phyloP scores from a whole-genome alignment of 2,113 vertebrate species.

The Callipepla squamata region DNA sequence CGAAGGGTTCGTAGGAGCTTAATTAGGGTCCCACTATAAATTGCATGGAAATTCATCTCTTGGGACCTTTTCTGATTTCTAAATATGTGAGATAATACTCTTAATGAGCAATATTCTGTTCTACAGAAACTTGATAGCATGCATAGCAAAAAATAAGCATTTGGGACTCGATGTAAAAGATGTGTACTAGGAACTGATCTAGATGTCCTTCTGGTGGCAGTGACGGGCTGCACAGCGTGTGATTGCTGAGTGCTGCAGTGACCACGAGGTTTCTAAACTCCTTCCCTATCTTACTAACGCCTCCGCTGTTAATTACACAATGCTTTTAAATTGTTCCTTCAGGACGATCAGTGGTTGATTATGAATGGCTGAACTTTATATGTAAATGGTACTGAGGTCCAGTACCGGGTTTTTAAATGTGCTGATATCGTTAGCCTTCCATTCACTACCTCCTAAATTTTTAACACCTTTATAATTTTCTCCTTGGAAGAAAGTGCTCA shows the following conservation, averaged over 20 bases:
- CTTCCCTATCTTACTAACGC: constrained; percentile 60
- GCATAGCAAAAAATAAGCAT: constrained; percentile 24
- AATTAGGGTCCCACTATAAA: not conserved
- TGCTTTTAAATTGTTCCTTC: constrained; percentile 44
- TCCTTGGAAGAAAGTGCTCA: constrained; percentile 68
- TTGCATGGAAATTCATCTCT: not conserved
- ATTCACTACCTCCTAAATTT: constrained; percentile 82
- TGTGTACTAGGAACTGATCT: not conserved
- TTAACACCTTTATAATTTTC: constrained; percentile 63
- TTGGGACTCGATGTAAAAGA: not conserved
- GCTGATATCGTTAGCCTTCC: constrained; percentile 71
- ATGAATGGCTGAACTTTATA: constrained; percentile 61
- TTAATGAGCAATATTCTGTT: constrained; percentile 37
- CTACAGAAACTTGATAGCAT: constrained; percentile 43
- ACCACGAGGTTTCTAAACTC: constrained; percentile 50
- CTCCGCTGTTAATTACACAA: constrained; percentile 43
- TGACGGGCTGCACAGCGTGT: constrained; percentile 64
- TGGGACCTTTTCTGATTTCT: constrained; percentile 40
- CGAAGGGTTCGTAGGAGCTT: constrained; percentile 34
- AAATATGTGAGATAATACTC: not conserved
- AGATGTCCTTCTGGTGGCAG: constrained; percentile 32
- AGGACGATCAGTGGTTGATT: constrained; percentile 45
- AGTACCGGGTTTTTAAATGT: constrained; percentile 58
- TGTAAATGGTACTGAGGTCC: constrained; percentile 67
- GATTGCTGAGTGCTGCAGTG: constrained; percentile 61